Evolutionary conservation across 2,888 invertebrate species (phyloP), one percentile per base, ranked within the genome.

Genomic region (Halictus quadricinctus): DNA sequence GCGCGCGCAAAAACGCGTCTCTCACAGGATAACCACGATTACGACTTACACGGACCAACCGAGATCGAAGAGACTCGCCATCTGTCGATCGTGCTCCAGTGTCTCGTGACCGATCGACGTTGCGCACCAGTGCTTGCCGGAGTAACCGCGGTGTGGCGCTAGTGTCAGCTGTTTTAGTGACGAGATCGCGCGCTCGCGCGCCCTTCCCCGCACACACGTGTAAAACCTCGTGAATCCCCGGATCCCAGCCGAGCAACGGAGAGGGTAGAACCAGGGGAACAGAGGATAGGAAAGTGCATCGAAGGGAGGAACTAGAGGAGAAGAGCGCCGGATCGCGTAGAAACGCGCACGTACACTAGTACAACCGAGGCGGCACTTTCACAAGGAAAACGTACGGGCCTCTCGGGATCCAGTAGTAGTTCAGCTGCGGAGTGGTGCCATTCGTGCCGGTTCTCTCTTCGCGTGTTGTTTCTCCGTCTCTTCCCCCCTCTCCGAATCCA

Each of bases 331-430:
- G 85, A 54, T 25, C 36, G 36, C 36, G 25, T 29, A 41, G 21
- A 54, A 74, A 64, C 66, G 29, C 25, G 8, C 21, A 25, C 72
- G 72, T 76, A 79, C 54, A 76, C 84, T 21, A 10, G 25, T 0
- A 2, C 13, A 29, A 18, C 43, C 25, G 25, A 25, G 54, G 54
- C 54, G 54, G 54, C 54, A 86, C 87, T 86, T 87, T 86, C 79
- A 81, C 81, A 73, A 87, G 87, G 84, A 79, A 79, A 81, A 79
- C 66, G 74, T 80, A 79, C 84, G 79, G 72, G 87, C 85, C 74
- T 84, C 85, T 87, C 81, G 87, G 84, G 80, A 87, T 85, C 88
- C 91, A 92, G 92, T 92, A 89, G 90, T 88, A 89, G 79, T 88
- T 88, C 90, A 89, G 90, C 90, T 76, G 84, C 86, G 88, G 88